phyloP scores from a whole-genome alignment of 2,113 vertebrate species.

The Lepidothrix coronata region DNA sequence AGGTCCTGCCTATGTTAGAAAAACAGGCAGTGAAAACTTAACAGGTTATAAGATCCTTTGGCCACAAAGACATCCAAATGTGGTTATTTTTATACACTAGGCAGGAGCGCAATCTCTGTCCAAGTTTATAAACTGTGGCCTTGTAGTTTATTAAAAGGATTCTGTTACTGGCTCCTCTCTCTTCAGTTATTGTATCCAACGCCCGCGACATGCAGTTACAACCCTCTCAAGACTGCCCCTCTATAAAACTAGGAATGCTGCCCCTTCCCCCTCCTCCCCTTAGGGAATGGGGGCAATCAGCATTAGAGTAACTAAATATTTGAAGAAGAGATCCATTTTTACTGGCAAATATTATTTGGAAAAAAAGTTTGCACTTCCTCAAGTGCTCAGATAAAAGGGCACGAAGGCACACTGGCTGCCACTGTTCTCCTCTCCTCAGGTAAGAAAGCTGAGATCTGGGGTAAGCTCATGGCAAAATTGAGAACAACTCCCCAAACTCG shows the following conservation, averaged over 20 bases:
- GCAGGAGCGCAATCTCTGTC: constrained; percentile 9
- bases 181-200: constrained; percentile 1
- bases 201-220: neutral
- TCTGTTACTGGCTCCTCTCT: constrained; percentile 38
- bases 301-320: constrained; percentile 51
- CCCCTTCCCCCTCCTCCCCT: neutral
- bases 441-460: neutral
- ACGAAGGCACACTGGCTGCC: accelerated
- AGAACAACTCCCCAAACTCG: neutral
- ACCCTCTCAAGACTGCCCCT: constrained; percentile 29
- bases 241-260: constrained; percentile 58
- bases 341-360: neutral
- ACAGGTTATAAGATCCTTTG: constrained; percentile 48
- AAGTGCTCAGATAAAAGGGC: neutral
- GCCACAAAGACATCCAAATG: constrained; percentile 8
- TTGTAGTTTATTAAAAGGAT: constrained; percentile 61
- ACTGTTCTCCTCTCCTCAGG: neutral
- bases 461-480: neutral
- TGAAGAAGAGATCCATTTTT: constrained; percentile 41
- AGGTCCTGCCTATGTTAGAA: neutral
- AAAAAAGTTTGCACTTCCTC: constrained; percentile 25
- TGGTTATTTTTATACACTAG: neutral
- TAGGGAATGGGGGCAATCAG: constrained; percentile 13
- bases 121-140: constrained; percentile 56
- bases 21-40: neutral